These are phyloP conservation scores for Siniperca obscura DNA, from an alignment of 2,797 vertebrate species.

Conservation along the genomic window DNA sequence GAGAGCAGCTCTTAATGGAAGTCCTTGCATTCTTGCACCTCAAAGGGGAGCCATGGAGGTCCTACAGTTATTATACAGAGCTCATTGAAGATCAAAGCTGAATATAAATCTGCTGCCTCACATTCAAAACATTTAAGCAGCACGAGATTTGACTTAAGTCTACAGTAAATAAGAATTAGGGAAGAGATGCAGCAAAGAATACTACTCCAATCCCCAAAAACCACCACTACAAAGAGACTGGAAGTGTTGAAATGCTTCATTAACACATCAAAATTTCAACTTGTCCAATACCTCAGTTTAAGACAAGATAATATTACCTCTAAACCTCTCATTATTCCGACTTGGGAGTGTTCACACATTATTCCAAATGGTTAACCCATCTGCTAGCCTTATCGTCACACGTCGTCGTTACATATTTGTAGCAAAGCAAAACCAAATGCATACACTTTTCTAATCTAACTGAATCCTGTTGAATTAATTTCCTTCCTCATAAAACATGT, in stretches of 20 bases:
- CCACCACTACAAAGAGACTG: not conserved
- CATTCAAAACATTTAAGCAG: not conserved
- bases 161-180: not conserved
- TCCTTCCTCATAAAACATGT: not conserved
- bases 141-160: not conserved
- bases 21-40: slow-evolving; percentile 7
- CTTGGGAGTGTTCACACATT: not conserved
- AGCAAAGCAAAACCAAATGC: not conserved
- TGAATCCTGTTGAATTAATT: not conserved
- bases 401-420: not conserved
- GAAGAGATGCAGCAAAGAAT: not conserved
- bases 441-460: too few species aligned
- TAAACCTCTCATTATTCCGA: not conserved
- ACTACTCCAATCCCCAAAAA: not conserved
- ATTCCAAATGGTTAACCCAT: not conserved
- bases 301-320: not conserved
- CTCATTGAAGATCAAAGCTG: slow-evolving; percentile 10
- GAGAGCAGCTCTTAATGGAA: slow-evolving; percentile 42
- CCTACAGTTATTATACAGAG: not conserved
- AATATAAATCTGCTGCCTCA: not conserved
- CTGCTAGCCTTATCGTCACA: too few species aligned
- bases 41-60: slow-evolving; percentile 16
- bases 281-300: not conserved
- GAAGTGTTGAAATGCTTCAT: not conserved
- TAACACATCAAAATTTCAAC: not conserved